Evolutionary conservation across 2,888 invertebrate genomes (phyloP).

Genomic region (Napeogenes inachia): DNA sequence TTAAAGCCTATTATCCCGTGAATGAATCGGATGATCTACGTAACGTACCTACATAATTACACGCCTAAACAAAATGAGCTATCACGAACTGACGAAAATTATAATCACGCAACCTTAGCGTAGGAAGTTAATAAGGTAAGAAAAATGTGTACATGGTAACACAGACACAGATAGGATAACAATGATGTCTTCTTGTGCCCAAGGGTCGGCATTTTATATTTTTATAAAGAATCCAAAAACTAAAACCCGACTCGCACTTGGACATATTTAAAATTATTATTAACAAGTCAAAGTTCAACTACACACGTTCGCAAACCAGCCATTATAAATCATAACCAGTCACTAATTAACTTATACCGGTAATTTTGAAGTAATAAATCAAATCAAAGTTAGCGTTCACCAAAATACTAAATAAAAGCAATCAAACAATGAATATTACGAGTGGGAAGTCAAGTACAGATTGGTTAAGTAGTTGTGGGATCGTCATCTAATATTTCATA

Average conservation of each 20-base stretch:
- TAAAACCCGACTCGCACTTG: not conserved
- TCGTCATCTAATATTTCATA: slow-evolving; percentile 55
- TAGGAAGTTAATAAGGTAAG: slow-evolving; percentile 60
- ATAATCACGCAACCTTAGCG: slow-evolving; percentile 61
- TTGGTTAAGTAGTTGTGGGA: slow-evolving; percentile 48
- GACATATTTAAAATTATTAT: slow-evolving; percentile 3
- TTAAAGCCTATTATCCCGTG: slow-evolving; percentile 23
- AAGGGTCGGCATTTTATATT: not conserved
- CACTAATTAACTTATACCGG: slow-evolving; percentile 34
- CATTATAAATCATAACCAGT: slow-evolving; percentile 58
- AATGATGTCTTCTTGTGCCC: not conserved
- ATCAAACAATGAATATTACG: slow-evolving; percentile 58
- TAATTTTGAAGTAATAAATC: slow-evolving; percentile 56
- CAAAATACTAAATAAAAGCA: slow-evolving; percentile 67
- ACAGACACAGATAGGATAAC: not conserved
- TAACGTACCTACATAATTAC: slow-evolving; percentile 47
- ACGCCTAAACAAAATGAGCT: slow-evolving; percentile 54
- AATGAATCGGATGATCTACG: not conserved
- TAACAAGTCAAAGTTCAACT: slow-evolving; percentile 45
- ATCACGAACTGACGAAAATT: slow-evolving; percentile 63
- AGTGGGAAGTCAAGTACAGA: slow-evolving; percentile 48
- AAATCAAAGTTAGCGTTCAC: slow-evolving; percentile 48
- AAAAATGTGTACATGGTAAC: slow-evolving; percentile 40
- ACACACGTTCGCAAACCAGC: slow-evolving; percentile 25
- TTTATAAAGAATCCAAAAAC: not conserved